Evolutionary conservation across 1,140 invertebrate species (phyloP).

Genomic region (Sesamia nonagrioides): DNA sequence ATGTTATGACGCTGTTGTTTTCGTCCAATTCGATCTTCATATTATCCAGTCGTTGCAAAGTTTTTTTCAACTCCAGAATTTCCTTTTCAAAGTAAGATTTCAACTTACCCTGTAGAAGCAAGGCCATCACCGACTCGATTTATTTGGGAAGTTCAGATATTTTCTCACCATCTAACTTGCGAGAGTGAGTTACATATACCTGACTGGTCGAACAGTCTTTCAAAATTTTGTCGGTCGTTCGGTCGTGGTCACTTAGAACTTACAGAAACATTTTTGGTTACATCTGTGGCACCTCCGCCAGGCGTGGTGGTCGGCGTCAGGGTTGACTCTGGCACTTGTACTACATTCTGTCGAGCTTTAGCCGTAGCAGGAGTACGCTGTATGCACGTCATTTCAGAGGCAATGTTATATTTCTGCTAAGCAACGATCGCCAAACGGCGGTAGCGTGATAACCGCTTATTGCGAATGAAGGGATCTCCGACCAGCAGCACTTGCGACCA

Average conservation of each 20-base stretch:
- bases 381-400: neutral
- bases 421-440: neutral
- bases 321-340: neutral
- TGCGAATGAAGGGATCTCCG: neutral
- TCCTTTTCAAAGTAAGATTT: conserved; percentile 4
- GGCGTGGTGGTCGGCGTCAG: neutral
- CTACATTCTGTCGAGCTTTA: neutral
- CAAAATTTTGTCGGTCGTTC: neutral
- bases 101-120: neutral
- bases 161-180: neutral
- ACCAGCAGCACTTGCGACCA: neutral
- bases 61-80: neutral
- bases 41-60: conserved; percentile 39
- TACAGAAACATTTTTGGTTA: neutral
- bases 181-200: neutral
- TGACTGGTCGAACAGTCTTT: neutral
- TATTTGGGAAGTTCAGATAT: neutral
- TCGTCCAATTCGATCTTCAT: conserved; percentile 45
- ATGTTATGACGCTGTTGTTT: neutral
- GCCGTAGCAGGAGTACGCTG: neutral
- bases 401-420: neutral
- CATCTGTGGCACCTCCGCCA: neutral
- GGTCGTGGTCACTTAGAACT: neutral
- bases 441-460: neutral
- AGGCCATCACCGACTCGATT: neutral